A percentile compares a stretch with the other conserved stretches of the same genome.
Conservation (phyloP, 2,113 vertebrate genomes). For the Notarius lentiginosus region DNA sequence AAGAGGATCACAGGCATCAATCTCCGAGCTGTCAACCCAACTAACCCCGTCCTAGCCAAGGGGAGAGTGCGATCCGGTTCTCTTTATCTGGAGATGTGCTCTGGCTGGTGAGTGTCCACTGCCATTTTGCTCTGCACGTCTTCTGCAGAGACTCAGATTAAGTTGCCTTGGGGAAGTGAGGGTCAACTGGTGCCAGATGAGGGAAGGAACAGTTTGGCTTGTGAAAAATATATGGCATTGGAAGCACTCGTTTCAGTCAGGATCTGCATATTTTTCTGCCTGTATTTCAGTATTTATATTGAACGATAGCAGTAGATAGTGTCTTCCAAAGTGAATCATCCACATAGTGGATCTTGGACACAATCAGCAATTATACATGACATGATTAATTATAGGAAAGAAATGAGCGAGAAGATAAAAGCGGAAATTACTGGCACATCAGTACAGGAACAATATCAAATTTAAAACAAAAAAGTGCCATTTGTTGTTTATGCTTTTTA, state of each 20-base stretch:
- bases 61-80: conserved; percentile 19
- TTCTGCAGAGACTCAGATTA: conserved; percentile 55
- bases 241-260: neutral
- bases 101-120: conserved; percentile 50
- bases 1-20: conserved; percentile 66
- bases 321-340: neutral
- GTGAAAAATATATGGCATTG: conserved; percentile 31
- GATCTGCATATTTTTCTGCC: neutral
- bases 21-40: conserved; percentile 64
- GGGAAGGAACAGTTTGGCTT: conserved; percentile 38
- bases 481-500: neutral
- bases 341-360: neutral
- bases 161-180: conserved; percentile 42
- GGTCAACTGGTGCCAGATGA: conserved; percentile 55
- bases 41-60: conserved; percentile 56
- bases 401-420: neutral
- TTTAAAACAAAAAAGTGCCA: neutral
- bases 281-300: neutral
- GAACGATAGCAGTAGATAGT: neutral
- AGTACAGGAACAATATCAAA: neutral
- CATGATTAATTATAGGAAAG: neutral
- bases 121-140: conserved; percentile 62
- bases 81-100: conserved; percentile 50
- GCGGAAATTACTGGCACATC: neutral
- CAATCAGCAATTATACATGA: neutral